Evolutionary conservation across 1,140 invertebrate genomes (phyloP), one percentile per base, ranked within the genome.

Genomic region (Matsumurasca onukii): DNA sequence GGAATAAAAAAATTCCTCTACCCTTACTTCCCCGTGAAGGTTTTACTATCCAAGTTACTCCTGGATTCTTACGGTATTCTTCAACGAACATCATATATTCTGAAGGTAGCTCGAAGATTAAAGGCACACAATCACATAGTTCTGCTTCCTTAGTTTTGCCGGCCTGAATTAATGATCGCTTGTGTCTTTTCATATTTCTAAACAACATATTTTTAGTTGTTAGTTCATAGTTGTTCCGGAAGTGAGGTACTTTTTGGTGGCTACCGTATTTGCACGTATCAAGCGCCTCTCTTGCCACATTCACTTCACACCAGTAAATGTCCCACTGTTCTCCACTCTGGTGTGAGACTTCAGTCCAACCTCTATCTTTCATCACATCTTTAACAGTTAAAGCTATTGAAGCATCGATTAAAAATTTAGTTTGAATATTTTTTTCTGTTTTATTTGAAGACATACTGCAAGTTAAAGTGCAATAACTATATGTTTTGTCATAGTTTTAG

Each of bases 31-130:
- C 76, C 2, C 78, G 80, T 31, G 82, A 82, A 2, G 86, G 86
- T 72, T 88, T 87, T 73, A 88, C 86, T 49, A 88, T 87, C 85
- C 85, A 88, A 3, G 82, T 86, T 0, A 77, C 79, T 0, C 82
- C 82, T 0, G 75, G 76, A 65, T 82, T 80, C 69, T 81, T 82
- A 39, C 82, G 77, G 72, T 86, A 85, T 68, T 88, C 85, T 64
- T 80, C 81, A 48, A 77, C 69, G 51, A 81, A 76, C 76, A 86
- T 77, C 69, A 83, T 80, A 70, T 86, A 86, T 65, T 86, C 85
- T 66, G 69, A 76, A 25, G 82, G 81, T 2, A 83, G 39, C 67
- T 82, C 80, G 67, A 78, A 83, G 0, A 79, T 80, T 1, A 79
- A 70, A 2, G 82, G 81, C 74, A 82, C 80, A 31, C 77, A 76